Percentiles rank a stretch among this genome's conserved stretches.
Evolutionary conservation across 2,888 invertebrate species (phyloP).

Genomic region (Metellina segmentata): DNA sequence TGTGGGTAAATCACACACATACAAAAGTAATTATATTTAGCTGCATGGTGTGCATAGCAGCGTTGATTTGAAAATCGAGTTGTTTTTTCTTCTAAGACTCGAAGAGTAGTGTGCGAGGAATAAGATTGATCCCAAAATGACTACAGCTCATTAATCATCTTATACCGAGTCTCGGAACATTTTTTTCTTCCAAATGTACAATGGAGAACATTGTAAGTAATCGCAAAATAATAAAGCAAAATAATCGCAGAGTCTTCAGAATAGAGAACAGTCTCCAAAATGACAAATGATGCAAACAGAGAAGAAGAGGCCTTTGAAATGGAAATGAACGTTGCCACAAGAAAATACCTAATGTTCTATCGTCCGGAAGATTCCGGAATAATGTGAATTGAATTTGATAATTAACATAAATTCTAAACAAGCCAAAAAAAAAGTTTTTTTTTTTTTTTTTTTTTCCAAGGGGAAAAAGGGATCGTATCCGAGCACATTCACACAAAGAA

Average conservation of each 20-base stretch:
- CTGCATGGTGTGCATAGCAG: background rate
- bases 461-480: too few species aligned
- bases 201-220: background rate
- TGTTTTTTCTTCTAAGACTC: background rate
- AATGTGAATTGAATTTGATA: background rate
- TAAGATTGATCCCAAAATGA: background rate
- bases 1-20: background rate
- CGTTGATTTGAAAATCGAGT: background rate
- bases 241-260: background rate
- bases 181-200: background rate
- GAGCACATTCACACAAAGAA: too few species aligned
- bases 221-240: background rate
- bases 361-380: background rate
- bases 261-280: background rate
- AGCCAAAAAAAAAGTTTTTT: background rate
- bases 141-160: slow-evolving; percentile 1
- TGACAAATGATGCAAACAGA: background rate
- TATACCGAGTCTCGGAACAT: background rate
- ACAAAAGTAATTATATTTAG: background rate
- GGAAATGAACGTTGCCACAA: background rate
- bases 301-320: background rate
- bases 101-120: background rate
- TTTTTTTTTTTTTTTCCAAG: too few species aligned
- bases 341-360: background rate
- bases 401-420: background rate